Evolutionary conservation across 2,888 invertebrate species (phyloP).

Genomic region (Suillia variegata): DNA sequence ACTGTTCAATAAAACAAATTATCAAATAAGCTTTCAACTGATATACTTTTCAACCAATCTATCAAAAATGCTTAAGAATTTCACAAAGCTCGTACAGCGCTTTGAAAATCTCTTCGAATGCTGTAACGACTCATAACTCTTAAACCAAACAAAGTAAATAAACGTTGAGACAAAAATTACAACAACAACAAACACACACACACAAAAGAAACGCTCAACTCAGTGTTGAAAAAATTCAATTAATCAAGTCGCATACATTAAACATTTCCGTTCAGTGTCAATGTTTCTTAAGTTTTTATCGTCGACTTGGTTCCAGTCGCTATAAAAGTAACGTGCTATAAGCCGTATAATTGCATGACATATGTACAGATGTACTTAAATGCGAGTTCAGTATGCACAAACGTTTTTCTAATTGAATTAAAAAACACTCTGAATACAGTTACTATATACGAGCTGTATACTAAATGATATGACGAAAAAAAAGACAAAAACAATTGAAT

Average conservation of each 20-base stretch:
- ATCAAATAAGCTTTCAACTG: not conserved
- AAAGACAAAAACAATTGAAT: constrained; percentile 52
- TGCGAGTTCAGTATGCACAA: too few relatives aligned
- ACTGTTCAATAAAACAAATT: too few relatives aligned
- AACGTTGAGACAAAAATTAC: constrained; percentile 29
- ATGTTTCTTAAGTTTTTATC: constrained; percentile 40
- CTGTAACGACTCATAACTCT: too few relatives aligned
- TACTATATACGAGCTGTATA: not conserved
- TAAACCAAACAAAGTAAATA: not conserved
- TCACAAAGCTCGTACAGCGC: not conserved
- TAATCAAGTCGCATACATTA: constrained; percentile 51
- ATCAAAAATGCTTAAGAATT: not conserved
- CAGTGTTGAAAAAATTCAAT: too few relatives aligned
- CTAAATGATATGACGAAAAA: constrained; percentile 37
- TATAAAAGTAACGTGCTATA: not conserved
- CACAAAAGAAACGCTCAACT: too few relatives aligned
- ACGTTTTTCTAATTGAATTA: constrained; percentile 54
- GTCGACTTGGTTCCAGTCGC: not conserved
- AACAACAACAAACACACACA: constrained; percentile 28
- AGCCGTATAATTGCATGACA: constrained; percentile 21
- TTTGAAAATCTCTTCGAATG: too few relatives aligned
- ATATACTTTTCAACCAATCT: not conserved
- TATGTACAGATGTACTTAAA: constrained; percentile 26
- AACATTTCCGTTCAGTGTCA: constrained; percentile 61
- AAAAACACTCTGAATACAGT: constrained; percentile 36